Evolutionary conservation across 2,888 invertebrate genomes (phyloP), one percentile per base, ranked within the genome.

Genomic region (Epirrhoe tristata): DNA sequence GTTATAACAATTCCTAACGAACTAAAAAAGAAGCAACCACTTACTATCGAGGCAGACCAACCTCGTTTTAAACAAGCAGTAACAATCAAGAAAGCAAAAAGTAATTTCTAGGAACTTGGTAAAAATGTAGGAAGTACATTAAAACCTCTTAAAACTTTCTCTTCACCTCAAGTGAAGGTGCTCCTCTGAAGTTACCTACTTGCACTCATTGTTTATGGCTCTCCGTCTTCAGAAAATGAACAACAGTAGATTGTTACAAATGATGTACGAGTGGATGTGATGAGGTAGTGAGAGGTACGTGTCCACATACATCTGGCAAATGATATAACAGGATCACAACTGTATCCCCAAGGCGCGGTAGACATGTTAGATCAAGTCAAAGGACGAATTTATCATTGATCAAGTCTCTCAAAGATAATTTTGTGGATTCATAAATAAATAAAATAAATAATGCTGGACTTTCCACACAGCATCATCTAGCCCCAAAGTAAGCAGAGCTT

Each of bases 91-190:
- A 52, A 53, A 67, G 53, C 60, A 54, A 57, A 67, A 67, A 67
- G 56, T 52, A 60, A 59, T 58, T 48, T 59, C 46, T 48, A 59
- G 63, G 48, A 63, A 59, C 51, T 63, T 43, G 5, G 56, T 39
- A 60, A 67, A 63, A 67, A 67, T 63, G 39, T 57, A 54, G 52
- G 31, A 63, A 67, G 67, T 63, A 53, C 58, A 63, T 63, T 67
- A 52, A 63, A 67, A 63, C 56, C 67, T 63, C 56, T 67, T 63
- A 50, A 63, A 63, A 67, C 53, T 63, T 67, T 63, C 16, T 53
- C 67, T 50, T 54, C 32, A 51, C 61, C 56, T 59, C 43, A 64
- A 24, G 24, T 24, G 24, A 24, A 67, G 63, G n/a, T 64, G 54
- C 51, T 61, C 48, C 5, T 36, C 50, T 34, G 16, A 53, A 57